Base-by-base conservation (phyloP, 2,797 vertebrate species). In the Borostomias antarcticus region DNA sequence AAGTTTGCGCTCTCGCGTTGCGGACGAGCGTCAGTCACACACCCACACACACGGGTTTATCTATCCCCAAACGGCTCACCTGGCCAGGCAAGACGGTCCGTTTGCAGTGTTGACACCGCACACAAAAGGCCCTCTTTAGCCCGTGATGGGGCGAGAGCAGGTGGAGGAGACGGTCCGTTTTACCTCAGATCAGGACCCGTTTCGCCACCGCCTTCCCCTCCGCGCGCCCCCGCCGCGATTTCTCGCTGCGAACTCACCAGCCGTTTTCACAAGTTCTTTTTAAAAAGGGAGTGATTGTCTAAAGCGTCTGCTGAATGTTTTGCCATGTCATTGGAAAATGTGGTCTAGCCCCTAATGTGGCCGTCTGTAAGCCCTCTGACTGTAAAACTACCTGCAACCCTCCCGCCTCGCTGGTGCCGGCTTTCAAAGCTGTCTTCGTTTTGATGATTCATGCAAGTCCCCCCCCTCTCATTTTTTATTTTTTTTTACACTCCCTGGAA, bases 401-500 rank as follows among this genome's bases (percentile, higher is more conserved):
- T 68, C 52, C 66, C 35, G 21, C 50, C 58, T 43, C 58, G 40
- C 32, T 33, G 48, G 40, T 64, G 33, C 51, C 1, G 58, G 57
- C 35, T 57, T 68, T 50, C 9, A 54, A 50, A 50, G 13, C 26
- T 62, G 6, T 21, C 43, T 64, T 56, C 40, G 62, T 72, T 76
- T 69, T 69, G 68, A 65, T 74, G 68, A 69, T 66, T 74, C 63
- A 66, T 63, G 51, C 54, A 47, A 40, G 71, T 4, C 48, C 28
- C 4, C 19, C 3, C 33, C 35, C 5, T 28, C 57, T 54, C 60
- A 48, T 35, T 63, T 63, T 50, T 40, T 50, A 21, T 4, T 43
- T 32, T 40, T 50, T 17, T 4, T 43, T 32, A 2, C 19, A 2
- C 43, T 48, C 7, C 28, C 57, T 54, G 52, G 4, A 21, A 58